A percentile compares a stretch with the other conserved stretches of the same genome.
Evolutionary conservation across 1,140 invertebrate species (phyloP).

Genomic region (Samia ricini): DNA sequence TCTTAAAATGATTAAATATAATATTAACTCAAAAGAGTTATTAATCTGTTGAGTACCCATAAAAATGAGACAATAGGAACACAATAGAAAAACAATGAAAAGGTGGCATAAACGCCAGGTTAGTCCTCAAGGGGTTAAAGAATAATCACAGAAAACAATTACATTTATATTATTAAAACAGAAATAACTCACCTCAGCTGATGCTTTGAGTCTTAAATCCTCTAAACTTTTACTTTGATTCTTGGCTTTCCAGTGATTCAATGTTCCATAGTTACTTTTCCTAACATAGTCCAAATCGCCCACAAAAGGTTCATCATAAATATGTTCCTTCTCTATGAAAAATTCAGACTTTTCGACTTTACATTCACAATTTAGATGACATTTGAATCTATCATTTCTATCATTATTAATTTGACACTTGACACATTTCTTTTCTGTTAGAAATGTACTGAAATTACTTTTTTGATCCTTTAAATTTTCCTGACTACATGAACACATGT

Average conservation of each 20-base stretch:
- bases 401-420: slow-evolving; percentile 60
- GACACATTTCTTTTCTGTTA: slow-evolving; percentile 42
- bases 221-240: slow-evolving; percentile 55
- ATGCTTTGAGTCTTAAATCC: slow-evolving; percentile 30
- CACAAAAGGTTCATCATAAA: slow-evolving; percentile 59
- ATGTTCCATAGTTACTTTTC: slow-evolving; percentile 47
- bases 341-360: slow-evolving; percentile 46
- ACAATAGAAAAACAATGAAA: no score
- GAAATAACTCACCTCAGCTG: slow-evolving; percentile 40
- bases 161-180: neutral
- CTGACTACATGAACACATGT: slow-evolving; percentile 42
- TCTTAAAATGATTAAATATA: no score
- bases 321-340: slow-evolving; percentile 56
- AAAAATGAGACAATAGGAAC: no score
- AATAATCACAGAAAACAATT: no score
- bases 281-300: slow-evolving; percentile 30
- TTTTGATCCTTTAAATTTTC: slow-evolving; percentile 29
- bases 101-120: no score
- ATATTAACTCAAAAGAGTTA: no score
- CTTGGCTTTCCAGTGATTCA: slow-evolving; percentile 41
- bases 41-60: no score
- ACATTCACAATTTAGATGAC: slow-evolving; percentile 67
- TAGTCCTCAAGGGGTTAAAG: no score
- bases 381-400: slow-evolving; percentile 53
- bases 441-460: slow-evolving; percentile 28